Conservation (phyloP, 2,113 vertebrate species). For the Pseudolaguvia tuberculata region DNA sequence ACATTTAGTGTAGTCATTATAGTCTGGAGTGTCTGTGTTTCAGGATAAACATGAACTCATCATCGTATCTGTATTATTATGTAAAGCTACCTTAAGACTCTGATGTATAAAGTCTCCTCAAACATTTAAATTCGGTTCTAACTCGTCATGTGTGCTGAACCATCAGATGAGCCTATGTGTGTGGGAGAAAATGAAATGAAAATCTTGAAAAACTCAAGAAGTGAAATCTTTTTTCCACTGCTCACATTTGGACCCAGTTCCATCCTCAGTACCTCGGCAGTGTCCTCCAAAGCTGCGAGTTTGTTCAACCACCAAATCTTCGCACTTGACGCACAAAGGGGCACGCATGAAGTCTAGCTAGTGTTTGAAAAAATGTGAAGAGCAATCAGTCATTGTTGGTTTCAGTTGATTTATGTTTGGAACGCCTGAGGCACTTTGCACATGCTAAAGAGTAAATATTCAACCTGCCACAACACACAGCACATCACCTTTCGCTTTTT, state of each 20-base stretch:
- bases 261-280: not conserved
- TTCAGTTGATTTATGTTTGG: not conserved
- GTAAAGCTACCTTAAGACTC: too few species aligned
- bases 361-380: not conserved
- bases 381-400: slow-evolving; percentile 21
- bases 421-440: not conserved
- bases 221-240: not conserved
- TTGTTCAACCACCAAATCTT: not conserved
- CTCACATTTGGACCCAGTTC: slow-evolving; percentile 1
- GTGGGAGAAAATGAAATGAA: too few species aligned
- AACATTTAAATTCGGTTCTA: too few species aligned
- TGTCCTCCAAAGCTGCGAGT: slow-evolving; percentile 2
- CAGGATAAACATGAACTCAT: not conserved
- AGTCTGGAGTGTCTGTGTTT: not conserved
- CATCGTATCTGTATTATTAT: not conserved
- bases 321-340: not conserved
- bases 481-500: slow-evolving; percentile 16
- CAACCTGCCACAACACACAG: not conserved
- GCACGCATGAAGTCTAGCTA: not conserved
- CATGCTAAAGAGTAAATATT: slow-evolving; percentile 25
- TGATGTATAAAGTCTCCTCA: too few species aligned
- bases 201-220: too few species aligned
- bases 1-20: slow-evolving; percentile 1
- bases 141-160: too few species aligned
- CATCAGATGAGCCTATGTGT: too few species aligned